A percentile compares a stretch with the other conserved stretches of the same genome.
These are phyloP conservation scores for Elysia chlorotica DNA, from an alignment of 1,140 invertebrate species.

Conservation along the genomic window DNA sequence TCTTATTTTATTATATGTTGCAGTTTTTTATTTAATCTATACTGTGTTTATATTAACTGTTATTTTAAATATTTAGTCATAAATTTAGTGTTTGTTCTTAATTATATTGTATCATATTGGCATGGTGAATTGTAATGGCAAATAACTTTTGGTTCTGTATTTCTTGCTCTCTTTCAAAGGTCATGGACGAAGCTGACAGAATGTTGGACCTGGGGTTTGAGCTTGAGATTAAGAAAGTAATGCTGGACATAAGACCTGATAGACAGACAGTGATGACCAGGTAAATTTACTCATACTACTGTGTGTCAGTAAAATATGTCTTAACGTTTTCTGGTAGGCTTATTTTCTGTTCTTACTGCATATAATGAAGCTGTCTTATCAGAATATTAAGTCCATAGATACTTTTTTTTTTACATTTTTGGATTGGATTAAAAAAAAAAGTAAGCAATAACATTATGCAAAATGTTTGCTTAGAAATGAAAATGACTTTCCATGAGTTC, in stretches of 20 bases:
- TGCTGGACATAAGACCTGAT: conserved; percentile 75
- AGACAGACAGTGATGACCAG: conserved; percentile 85
- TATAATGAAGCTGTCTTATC: background rate
- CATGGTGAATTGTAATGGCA: too few relatives aligned
- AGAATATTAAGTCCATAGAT: background rate
- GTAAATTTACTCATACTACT: conserved; percentile 46
- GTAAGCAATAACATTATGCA: background rate
- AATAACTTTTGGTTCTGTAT: too few relatives aligned
- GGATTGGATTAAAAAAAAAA: background rate
- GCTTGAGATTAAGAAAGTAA: conserved; percentile 81
- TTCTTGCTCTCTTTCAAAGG: too few relatives aligned
- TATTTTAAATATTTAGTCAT: too few relatives aligned
- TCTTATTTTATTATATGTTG: background rate
- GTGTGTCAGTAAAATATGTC: background rate
- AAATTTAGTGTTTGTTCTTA: too few relatives aligned
- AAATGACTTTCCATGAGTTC: background rate
- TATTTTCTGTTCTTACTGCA: too few relatives aligned
- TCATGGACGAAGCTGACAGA: conserved; percentile 86
- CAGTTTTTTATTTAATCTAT: too few relatives aligned
- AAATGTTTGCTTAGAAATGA: background rate
- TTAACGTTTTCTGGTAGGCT: background rate
- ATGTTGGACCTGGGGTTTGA: conserved; percentile 89
- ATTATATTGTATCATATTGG: too few relatives aligned
- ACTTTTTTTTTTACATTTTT: background rate
- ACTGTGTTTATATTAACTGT: too few relatives aligned